Evolutionary conservation across 2,113 vertebrate genomes (phyloP).

Genomic region (mouse (Mus musculus)): GRCm39 chr6:89233501-89234000

Average conservation of each 20-base stretch:
- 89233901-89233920: rapidly evolving
- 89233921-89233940: background rate
- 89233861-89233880: background rate
- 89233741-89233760: background rate
- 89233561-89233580: background rate
- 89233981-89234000: no score
- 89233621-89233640: background rate
- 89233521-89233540: no score
- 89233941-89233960: background rate
- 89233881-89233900: background rate
- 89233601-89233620: background rate
- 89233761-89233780: background rate
- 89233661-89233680: background rate
- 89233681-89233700: background rate
- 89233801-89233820: background rate
- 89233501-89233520: background rate
- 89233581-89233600: background rate
- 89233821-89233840: background rate
- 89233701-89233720: background rate
- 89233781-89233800: background rate
- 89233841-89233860: background rate
- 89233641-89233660: background rate
- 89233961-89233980: background rate
- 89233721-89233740: no score
- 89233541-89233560: background rate